A percentile compares a stretch with the other conserved stretches of the same genome.
These are phyloP conservation scores for Marmota monax DNA, from an alignment of 2,113 vertebrate species.

Conservation along the genomic window DNA sequence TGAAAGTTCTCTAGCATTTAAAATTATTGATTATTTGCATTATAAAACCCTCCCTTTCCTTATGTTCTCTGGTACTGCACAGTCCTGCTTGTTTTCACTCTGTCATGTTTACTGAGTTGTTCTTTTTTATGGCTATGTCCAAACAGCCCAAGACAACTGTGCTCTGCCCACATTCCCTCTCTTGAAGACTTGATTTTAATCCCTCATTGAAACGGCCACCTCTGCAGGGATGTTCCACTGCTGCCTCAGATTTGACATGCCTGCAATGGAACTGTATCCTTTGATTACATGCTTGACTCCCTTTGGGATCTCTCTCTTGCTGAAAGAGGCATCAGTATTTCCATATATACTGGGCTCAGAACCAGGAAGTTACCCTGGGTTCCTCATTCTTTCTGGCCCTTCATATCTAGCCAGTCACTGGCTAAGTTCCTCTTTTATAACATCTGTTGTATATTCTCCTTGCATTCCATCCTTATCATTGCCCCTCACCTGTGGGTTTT, in stretches of 20 bases:
- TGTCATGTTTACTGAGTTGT: not conserved
- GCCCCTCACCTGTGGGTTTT: not conserved
- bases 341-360: not conserved
- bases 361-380: not conserved
- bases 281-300: not conserved
- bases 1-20: not conserved
- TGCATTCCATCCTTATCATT: not conserved
- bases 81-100: not conserved
- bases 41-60: not conserved
- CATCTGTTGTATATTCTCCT: not conserved
- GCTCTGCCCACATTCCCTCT: not conserved
- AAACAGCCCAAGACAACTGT: not conserved
- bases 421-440: not conserved
- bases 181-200: not conserved
- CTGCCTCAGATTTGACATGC: not conserved
- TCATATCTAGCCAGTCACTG: not conserved
- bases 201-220: not conserved
- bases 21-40: not conserved
- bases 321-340: not conserved
- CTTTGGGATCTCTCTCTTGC: not conserved
- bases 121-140: not conserved
- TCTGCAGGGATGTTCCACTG: not conserved
- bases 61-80: not conserved
- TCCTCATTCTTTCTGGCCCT: slow-evolving; percentile 2
- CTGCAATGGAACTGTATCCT: not conserved